Percentiles rank a stretch among this genome's conserved stretches.
phyloP scores from a whole-genome alignment of 2,888 invertebrate species.

The Leptinotarsa haldemani region DNA sequence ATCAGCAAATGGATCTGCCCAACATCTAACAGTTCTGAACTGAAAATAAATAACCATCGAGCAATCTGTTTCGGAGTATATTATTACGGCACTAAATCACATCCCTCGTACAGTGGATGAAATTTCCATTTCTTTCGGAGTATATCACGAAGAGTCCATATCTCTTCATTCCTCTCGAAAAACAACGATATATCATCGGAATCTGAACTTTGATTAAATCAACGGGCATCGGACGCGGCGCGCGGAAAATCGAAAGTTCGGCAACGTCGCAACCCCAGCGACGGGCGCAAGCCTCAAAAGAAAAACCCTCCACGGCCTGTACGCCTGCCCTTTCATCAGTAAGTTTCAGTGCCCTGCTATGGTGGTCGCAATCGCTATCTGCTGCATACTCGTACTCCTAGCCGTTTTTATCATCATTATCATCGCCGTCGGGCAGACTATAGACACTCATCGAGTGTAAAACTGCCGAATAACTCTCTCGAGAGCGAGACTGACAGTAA shows the following conservation, averaged over 20 bases:
- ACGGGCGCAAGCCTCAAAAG: constrained; percentile 41
- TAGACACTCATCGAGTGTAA: constrained; percentile 66
- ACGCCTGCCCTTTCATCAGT: constrained; percentile 31
- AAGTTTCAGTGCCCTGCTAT: constrained; percentile 42
- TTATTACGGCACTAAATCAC: too few relatives aligned
- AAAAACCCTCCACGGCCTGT: constrained; percentile 34
- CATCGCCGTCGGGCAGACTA: constrained; percentile 83
- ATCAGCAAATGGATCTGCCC: too few relatives aligned
- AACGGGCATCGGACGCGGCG: background rate
- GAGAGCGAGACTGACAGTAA: background rate
- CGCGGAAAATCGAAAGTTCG: constrained; percentile 7
- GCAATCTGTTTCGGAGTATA: too few relatives aligned
- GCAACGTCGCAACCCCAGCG: constrained; percentile 37
- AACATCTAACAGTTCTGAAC: too few relatives aligned
- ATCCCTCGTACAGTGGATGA: background rate
- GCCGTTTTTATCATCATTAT: constrained; percentile 86
- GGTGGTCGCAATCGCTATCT: constrained; percentile 87
- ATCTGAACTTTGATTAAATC: constrained; percentile 16
- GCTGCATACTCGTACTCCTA: constrained; percentile 83
- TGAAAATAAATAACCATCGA: too few relatives aligned
- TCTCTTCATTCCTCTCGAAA: background rate
- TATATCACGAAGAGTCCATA: background rate
- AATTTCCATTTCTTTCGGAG: background rate
- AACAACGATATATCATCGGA: constrained; percentile 1
- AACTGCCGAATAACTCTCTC: background rate